These are phyloP conservation scores for Habroteleia sp. DNA, from an alignment of 2,888 invertebrate genomes.

Conservation along the genomic window DNA sequence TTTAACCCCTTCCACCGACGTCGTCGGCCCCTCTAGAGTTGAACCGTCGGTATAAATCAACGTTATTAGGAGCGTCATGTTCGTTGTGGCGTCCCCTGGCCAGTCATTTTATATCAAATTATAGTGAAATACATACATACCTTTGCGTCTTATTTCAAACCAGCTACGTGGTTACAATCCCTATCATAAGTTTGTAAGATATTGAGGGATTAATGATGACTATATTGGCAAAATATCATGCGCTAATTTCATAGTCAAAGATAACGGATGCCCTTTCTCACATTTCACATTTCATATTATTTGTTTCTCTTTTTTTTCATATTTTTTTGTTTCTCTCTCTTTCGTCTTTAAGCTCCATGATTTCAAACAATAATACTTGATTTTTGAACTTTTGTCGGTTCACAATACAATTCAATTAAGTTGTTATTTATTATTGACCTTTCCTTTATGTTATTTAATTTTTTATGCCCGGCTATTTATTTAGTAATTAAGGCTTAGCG, in stretches of 20 bases:
- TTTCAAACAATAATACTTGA: background rate
- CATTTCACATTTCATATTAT: too few relatives aligned
- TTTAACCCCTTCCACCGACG: slow-evolving; percentile 68
- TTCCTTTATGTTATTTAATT: slow-evolving; percentile 4
- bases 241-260: background rate
- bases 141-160: slow-evolving; percentile 59
- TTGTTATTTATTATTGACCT: background rate
- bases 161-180: slow-evolving; percentile 49
- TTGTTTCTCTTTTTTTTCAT: background rate
- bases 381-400: slow-evolving; percentile 3
- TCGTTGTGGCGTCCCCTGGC: slow-evolving; percentile 72
- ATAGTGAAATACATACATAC: slow-evolving; percentile 75
- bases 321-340: background rate
- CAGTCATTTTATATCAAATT: slow-evolving; percentile 80
- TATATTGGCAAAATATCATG: slow-evolving; percentile 7
- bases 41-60: slow-evolving; percentile 79
- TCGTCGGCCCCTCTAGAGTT: slow-evolving; percentile 70
- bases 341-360: background rate
- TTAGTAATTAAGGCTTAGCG: slow-evolving; percentile 9
- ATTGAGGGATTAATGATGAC: slow-evolving; percentile 47
- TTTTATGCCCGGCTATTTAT: slow-evolving; percentile 3
- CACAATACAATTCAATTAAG: background rate
- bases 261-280: too few relatives aligned
- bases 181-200: slow-evolving; percentile 48
- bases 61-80: slow-evolving; percentile 80